Evolutionary conservation across 2,797 vertebrate species (phyloP).

Genomic region (Rhincodon typus): DNA sequence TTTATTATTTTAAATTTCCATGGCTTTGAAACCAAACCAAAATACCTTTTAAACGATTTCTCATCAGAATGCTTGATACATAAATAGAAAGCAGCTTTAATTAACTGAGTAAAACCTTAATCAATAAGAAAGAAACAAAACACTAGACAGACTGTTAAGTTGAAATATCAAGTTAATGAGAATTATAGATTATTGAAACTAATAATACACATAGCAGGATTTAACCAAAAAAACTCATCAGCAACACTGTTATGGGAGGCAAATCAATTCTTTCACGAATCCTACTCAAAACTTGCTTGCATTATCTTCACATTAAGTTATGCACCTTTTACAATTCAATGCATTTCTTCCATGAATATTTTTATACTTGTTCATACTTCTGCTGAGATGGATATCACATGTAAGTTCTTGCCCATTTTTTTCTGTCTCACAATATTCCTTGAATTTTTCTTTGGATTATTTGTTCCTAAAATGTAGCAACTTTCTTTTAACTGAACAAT

Average conservation of each 20-base stretch:
- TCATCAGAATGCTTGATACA: background rate
- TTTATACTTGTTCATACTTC: background rate
- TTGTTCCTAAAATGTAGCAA: background rate
- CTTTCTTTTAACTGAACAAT: background rate
- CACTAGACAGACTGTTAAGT: background rate
- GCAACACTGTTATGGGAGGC: background rate
- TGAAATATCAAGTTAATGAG: background rate
- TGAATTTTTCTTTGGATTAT: slow-evolving; percentile 16
- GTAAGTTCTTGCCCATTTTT: background rate
- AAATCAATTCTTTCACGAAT: background rate
- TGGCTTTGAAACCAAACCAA: background rate
- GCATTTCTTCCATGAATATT: background rate
- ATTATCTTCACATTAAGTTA: slow-evolving; percentile 11
- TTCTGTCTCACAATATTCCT: background rate
- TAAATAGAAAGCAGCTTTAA: background rate
- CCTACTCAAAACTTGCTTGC: background rate
- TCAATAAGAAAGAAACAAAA: background rate
- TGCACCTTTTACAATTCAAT: background rate
- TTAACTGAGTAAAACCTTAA: background rate
- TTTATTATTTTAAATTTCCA: background rate
- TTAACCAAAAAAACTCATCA: background rate
- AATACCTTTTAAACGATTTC: background rate
- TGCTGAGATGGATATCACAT: background rate
- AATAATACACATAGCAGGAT: background rate
- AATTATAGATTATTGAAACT: background rate